phyloP scores from a whole-genome alignment of 2,113 vertebrate species.

The Balaeniceps rex region DNA sequence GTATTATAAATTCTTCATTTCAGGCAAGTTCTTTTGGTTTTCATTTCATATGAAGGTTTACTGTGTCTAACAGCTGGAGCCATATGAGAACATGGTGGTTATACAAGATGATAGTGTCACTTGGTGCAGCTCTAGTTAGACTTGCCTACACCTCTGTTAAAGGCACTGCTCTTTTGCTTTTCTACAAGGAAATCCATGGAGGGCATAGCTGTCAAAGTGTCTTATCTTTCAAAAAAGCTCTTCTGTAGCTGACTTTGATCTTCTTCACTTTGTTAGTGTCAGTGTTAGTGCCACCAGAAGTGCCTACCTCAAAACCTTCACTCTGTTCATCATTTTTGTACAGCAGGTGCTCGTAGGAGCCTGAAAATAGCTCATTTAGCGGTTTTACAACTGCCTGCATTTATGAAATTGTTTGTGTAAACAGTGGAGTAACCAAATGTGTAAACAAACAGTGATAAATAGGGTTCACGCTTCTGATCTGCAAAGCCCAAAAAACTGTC shows the following conservation, averaged over 20 bases:
- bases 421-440: not conserved
- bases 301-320: not conserved
- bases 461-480: not conserved
- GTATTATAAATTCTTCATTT: not conserved
- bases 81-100: not conserved
- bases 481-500: not conserved
- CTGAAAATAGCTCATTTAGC: not conserved
- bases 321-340: not conserved
- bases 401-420: not conserved
- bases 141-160: not conserved
- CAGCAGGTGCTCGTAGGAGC: not conserved
- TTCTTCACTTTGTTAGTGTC: not conserved
- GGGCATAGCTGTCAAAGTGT: not conserved
- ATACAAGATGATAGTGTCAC: not conserved
- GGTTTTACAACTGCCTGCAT: not conserved
- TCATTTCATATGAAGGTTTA: not conserved
- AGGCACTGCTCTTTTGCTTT: not conserved
- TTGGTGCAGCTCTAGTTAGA: not conserved
- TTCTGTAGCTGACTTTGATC: not conserved
- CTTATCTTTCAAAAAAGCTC: not conserved
- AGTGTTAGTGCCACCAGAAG: not conserved
- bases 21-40: not conserved
- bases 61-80: not conserved
- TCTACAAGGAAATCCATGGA: not conserved
- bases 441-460: not conserved